Conservation (phyloP, 2,888 invertebrate species). For the Phasia obesa region DNA sequence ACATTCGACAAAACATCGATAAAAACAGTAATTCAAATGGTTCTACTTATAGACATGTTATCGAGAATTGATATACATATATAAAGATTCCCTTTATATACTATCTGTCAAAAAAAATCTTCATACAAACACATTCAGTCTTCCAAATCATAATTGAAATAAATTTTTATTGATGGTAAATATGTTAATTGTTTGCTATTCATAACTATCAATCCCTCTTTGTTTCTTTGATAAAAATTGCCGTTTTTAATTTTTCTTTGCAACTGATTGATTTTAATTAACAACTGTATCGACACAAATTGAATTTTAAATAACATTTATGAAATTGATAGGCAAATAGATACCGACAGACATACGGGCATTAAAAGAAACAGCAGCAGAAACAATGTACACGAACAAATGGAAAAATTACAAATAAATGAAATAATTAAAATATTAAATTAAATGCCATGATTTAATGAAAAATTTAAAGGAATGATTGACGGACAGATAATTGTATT, state of each 20-base stretch:
- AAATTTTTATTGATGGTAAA: neutral
- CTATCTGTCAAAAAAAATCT: neutral
- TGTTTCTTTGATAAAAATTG: neutral
- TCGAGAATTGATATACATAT: too few species aligned
- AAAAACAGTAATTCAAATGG: too few species aligned
- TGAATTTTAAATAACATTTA: constrained; percentile 44
- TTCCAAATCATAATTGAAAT: neutral
- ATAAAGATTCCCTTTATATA: too few species aligned
- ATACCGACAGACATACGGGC: neutral
- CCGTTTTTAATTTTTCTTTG: neutral
- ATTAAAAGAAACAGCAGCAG: neutral
- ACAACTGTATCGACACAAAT: constrained; percentile 45
- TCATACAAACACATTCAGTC: neutral
- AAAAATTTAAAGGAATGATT: constrained; percentile 26
- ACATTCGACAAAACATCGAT: too few species aligned
- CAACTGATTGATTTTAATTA: constrained; percentile 52
- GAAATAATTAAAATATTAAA: constrained; percentile 18
- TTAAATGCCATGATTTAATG: neutral
- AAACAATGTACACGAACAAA: neutral
- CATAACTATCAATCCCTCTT: neutral
- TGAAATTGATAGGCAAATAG: constrained; percentile 36
- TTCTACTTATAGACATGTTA: too few species aligned
- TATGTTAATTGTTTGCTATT: neutral
- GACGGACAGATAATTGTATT: neutral
- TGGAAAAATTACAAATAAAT: constrained; percentile 3